These are phyloP conservation scores for Antechinus stuartii DNA, from an alignment of 2,113 vertebrate species.

Conservation along the genomic window DNA sequence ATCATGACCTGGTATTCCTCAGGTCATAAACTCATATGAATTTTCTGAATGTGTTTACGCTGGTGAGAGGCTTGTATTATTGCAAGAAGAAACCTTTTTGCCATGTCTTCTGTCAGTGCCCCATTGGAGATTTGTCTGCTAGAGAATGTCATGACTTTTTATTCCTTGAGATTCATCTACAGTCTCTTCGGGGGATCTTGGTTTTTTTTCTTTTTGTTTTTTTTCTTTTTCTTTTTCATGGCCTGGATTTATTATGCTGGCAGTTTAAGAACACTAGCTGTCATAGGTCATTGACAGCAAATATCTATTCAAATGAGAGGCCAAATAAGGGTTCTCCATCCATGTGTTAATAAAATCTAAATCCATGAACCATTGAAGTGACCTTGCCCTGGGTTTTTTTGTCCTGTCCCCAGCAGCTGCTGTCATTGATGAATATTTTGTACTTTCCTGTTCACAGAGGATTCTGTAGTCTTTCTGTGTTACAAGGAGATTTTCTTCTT, in stretches of 20 bases:
- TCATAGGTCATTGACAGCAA: constrained; percentile 59
- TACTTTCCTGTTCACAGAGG: neutral
- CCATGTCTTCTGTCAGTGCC: neutral
- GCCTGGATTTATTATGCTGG: constrained; percentile 23
- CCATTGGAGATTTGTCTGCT: neutral
- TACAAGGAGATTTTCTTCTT: constrained; percentile 34
- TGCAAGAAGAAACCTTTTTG: neutral
- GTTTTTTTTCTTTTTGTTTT: neutral
- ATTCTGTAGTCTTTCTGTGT: constrained; percentile 13
- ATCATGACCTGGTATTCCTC: neutral
- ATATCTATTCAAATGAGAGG: constrained; percentile 48
- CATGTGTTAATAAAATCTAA: constrained; percentile 19
- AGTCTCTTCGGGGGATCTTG: neutral
- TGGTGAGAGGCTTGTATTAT: neutral
- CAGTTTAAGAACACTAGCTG: constrained; percentile 57
- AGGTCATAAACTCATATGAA: neutral
- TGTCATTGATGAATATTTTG: neutral
- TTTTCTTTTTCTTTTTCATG: constrained; percentile 9
- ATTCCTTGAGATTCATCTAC: neutral
- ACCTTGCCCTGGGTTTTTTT: constrained; percentile 9
- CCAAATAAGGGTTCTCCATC: constrained; percentile 27
- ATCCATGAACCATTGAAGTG: neutral
- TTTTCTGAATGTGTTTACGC: neutral
- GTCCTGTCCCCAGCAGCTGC: constrained; percentile 6
- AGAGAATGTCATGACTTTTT: neutral